Percentiles rank a stretch among this genome's conserved stretches.
These are phyloP conservation scores for Burhinus bistriatus DNA, from an alignment of 2,113 vertebrate species.

Conservation along the genomic window DNA sequence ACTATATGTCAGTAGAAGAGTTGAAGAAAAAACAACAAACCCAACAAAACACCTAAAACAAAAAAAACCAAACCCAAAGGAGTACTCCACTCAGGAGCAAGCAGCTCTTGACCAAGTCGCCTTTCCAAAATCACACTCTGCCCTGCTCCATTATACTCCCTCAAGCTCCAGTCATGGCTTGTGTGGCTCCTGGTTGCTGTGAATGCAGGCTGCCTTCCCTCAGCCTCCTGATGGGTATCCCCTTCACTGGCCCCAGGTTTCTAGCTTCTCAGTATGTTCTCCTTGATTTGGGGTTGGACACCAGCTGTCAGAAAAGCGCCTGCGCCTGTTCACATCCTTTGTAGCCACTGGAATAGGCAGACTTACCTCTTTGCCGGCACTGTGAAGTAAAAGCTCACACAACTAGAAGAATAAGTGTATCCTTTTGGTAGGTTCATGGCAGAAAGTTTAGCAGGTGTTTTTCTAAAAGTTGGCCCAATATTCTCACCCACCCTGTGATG, in stretches of 20 bases:
- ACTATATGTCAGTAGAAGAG: neutral
- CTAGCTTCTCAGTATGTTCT: neutral
- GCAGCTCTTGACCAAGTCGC: neutral
- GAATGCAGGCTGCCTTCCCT: neutral
- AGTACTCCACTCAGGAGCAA: neutral
- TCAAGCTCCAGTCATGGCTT: neutral
- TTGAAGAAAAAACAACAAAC: neutral
- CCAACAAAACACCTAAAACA: neutral
- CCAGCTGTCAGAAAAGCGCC: neutral
- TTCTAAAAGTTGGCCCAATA: neutral
- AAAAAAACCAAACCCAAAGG: neutral
- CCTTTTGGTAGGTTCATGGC: neutral
- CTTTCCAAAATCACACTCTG: neutral
- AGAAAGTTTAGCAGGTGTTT: neutral
- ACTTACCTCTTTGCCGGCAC: neutral
- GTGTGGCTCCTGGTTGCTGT: neutral
- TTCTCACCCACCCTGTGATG: neutral
- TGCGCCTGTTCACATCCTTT: neutral
- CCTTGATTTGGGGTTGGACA: neutral
- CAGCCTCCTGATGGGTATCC: neutral
- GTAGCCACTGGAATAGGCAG: neutral
- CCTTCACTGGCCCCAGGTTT: neutral
- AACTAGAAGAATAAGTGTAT: neutral
- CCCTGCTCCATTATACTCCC: fast-evolving
- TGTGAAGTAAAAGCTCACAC: neutral